Evolutionary conservation across 30 jellyfish, hydroid and myxozoan species (phyloP), one percentile per base, ranked within the genome.

Genomic region (Hydractinia echinata): DNA sequence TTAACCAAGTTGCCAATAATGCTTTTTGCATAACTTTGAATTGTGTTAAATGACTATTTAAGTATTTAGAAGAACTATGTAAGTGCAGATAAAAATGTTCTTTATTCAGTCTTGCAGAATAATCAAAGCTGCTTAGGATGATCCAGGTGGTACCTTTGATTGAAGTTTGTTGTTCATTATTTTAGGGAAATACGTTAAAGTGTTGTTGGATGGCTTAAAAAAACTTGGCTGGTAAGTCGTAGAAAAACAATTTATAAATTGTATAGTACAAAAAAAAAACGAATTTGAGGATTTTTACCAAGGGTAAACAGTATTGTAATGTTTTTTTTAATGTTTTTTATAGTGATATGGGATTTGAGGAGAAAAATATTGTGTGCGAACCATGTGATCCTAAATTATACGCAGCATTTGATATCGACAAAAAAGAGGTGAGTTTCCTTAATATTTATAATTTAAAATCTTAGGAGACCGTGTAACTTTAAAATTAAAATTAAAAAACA

Each of bases 341-440:
- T n/a, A 77, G 85, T 55, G 77, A 61, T 5, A 77, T 79, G 19
- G 74, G 85, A 9, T 5, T 66, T 9, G 85, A 52, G 13, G 91
- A 76, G 15, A 76, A 86, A 53, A 95, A 93, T 76, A 70, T 93
- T 61, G 89, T 86, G 10, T 93, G 99, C 76, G 99, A 93, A 76
- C 99, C 99, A 51, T 93, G 99, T 72, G 84, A 87, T 16, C 90
- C 88, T 5, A 49, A 73, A 74, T 89, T 93, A 18, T 69, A 73
- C 87, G 99, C 96, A 6, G 99, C 96, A 5, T 93, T 93, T 81
- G 99, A 93, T 84, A 95, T 95, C 9, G 96, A 93, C 10, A 82
- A 55, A 50, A 93, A 93, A 81, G 90, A 87, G 95, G 99, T 92
- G 10, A 48, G 66, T 19, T 19, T 74, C 10, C 55, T 7, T 13